These are phyloP conservation scores for Centropyge bicolor DNA, from an alignment of 2,797 vertebrate genomes.

Conservation along the genomic window DNA sequence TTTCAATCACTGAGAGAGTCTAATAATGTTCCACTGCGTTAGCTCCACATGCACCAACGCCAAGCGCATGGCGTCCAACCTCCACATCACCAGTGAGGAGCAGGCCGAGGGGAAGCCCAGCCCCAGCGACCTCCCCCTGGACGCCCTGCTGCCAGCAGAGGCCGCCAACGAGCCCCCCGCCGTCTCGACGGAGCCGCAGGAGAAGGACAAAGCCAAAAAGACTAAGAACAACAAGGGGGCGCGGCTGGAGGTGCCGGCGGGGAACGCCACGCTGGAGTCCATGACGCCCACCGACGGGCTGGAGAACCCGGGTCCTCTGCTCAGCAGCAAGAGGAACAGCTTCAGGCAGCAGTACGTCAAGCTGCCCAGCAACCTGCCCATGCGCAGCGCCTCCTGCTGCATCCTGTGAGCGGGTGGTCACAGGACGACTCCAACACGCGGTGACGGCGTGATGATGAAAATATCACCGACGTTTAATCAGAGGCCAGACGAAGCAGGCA, in stretches of 20 bases:
- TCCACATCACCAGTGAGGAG: slow-evolving; percentile 76
- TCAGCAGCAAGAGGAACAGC: slow-evolving; percentile 80
- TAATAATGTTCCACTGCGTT: slow-evolving; percentile 6
- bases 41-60: slow-evolving; percentile 78
- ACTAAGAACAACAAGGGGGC: slow-evolving; percentile 81
- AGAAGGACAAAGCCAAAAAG: slow-evolving; percentile 81
- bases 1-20: slow-evolving; percentile 12
- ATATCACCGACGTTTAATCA: not conserved
- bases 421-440: not conserved
- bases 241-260: slow-evolving; percentile 67
- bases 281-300: slow-evolving; percentile 56
- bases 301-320: slow-evolving; percentile 68
- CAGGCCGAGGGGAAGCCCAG: slow-evolving; percentile 77
- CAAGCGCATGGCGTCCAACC: slow-evolving; percentile 79
- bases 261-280: slow-evolving; percentile 55
- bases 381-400: slow-evolving; percentile 79
- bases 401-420: slow-evolving; percentile 73
- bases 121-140: slow-evolving; percentile 69
- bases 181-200: slow-evolving; percentile 65
- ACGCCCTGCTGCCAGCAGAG: slow-evolving; percentile 72
- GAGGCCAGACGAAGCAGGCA: not conserved
- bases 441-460: not conserved
- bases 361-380: slow-evolving; percentile 79
- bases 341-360: slow-evolving; percentile 81
- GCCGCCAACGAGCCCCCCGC: slow-evolving; percentile 61